Base-by-base conservation (phyloP, 2,113 vertebrate genomes). In the Zosterops lateralis region DNA sequence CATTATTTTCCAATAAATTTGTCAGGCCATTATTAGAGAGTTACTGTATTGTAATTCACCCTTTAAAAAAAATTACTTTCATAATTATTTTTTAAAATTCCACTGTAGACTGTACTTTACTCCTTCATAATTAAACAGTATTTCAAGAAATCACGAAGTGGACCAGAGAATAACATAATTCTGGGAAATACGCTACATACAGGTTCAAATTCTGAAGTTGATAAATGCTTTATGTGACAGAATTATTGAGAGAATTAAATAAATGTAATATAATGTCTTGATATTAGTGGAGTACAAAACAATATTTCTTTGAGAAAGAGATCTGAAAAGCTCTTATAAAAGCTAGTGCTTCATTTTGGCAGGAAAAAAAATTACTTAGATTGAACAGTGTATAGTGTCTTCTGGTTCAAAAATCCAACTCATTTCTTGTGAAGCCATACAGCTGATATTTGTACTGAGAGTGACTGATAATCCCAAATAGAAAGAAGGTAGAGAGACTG, bases 321-420 rank as follows among this genome's bases (percentile, higher is more conserved):
- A 87, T 42, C 22, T 76, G 77, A 77, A 91, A 65, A 95, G 10
- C 10, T 93, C 29, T 38, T 93, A 92, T 54, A 38, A 73, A 80
- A 64, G 25, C 79, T 80, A 81, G 78, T 90, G 32, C 7, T 85
- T 50, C 32, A 79, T 90, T 95, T 92, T 90, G 42, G 26, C 38
- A 65, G 66, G 51, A 38, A 42, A 84, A 83, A 82, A 42, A 6
- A 29, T 53, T 71, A 68, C 25, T 81, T 83, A 65, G 17, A 57
- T 75, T 73, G 53, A 78, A 45, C 40, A 85, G 29, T 22, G 31
- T 83, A 86, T 89, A 88, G 12, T 58, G 40, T 79, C 24, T 80
- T 93, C 89, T 84, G 25, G 78, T 96, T 68, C 84, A 18, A n/a
- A 90, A 53, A 90, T 94, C 29, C 71, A 80, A 40, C 50, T 38